Evolutionary conservation across 2,797 vertebrate species (phyloP).

Genomic region (Hemitrygon akajei): DNA sequence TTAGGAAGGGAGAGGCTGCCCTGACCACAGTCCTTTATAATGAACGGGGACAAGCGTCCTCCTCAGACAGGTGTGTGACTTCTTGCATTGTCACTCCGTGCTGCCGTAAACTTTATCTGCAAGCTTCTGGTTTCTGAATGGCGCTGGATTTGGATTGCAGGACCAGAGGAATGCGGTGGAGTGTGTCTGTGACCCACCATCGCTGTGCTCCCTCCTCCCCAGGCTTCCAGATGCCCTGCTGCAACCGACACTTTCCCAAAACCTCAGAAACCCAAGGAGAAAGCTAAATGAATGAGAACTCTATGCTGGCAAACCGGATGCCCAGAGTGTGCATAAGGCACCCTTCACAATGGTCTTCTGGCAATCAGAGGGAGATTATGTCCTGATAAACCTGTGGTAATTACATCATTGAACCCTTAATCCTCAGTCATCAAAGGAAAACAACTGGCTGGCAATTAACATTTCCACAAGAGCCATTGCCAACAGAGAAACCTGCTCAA

Average conservation of each 20-base stretch:
- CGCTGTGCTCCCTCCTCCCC: slow-evolving; percentile 48
- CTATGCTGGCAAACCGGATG: not conserved
- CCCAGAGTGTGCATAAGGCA: not conserved
- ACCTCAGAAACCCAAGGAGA: slow-evolving; percentile 71
- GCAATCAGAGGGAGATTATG: slow-evolving; percentile 17
- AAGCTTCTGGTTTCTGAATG: slow-evolving; percentile 68
- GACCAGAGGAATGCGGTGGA: slow-evolving; percentile 73
- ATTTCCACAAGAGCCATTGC: not conserved
- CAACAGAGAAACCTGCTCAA: not conserved
- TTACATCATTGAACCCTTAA: slow-evolving; percentile 4
- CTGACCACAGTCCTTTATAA: slow-evolving; percentile 64
- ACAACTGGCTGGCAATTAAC: not conserved
- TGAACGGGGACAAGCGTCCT: slow-evolving; percentile 65
- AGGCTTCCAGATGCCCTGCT: slow-evolving; percentile 51
- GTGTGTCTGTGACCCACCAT: slow-evolving; percentile 73
- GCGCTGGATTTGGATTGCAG: slow-evolving; percentile 68
- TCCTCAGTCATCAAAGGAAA: not conserved
- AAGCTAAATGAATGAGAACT: slow-evolving; percentile 40
- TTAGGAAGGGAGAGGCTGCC: slow-evolving; percentile 63
- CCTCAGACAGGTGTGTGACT: slow-evolving; percentile 65
- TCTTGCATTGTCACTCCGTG: slow-evolving; percentile 72
- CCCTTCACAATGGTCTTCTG: not conserved
- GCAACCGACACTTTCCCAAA: slow-evolving; percentile 72
- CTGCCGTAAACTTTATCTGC: slow-evolving; percentile 73
- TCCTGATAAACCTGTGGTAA: slow-evolving; percentile 7